A percentile compares a stretch with the other conserved stretches of the same genome.
These are phyloP conservation scores for Hylyphantes graminicola DNA, from an alignment of 1,140 invertebrate genomes.

Conservation along the genomic window DNA sequence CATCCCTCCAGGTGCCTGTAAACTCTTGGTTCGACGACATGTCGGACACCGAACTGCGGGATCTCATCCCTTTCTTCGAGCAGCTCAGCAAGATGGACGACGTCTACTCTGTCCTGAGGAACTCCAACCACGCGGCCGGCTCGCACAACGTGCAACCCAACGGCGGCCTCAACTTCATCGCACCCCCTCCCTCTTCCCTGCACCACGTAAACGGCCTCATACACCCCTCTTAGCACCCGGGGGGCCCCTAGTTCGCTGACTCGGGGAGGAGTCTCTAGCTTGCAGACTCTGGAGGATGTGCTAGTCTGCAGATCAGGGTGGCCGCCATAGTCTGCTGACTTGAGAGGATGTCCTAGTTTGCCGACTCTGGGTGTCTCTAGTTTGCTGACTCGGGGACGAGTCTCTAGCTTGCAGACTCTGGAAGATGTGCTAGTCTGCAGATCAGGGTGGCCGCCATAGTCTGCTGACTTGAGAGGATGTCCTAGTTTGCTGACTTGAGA, in stretches of 20 bases:
- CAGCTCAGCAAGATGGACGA: conserved; percentile 93
- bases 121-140: conserved; percentile 57
- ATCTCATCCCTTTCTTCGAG: conserved; percentile 96
- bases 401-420: too few species aligned
- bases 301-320: too few species aligned
- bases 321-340: too few species aligned
- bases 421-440: too few species aligned
- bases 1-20: conserved; percentile 83
- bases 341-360: too few species aligned
- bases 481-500: too few species aligned
- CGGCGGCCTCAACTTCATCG: conserved; percentile 42
- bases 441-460: too few species aligned
- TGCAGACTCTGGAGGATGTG: too few species aligned
- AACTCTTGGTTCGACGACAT: conserved; percentile 98
- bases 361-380: too few species aligned
- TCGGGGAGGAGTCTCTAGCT: too few species aligned
- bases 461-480: too few species aligned
- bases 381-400: too few species aligned
- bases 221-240: conserved; percentile 56
- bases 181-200: not conserved
- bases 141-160: conserved; percentile 45
- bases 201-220: conserved; percentile 51
- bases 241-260: not conserved
- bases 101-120: conserved; percentile 85
- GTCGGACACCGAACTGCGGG: conserved; percentile 92